A percentile compares a stretch with the other conserved stretches of the same genome.
Evolutionary conservation across 2,797 vertebrate species (phyloP).

Genomic region (Sebastes iracundus): DNA sequence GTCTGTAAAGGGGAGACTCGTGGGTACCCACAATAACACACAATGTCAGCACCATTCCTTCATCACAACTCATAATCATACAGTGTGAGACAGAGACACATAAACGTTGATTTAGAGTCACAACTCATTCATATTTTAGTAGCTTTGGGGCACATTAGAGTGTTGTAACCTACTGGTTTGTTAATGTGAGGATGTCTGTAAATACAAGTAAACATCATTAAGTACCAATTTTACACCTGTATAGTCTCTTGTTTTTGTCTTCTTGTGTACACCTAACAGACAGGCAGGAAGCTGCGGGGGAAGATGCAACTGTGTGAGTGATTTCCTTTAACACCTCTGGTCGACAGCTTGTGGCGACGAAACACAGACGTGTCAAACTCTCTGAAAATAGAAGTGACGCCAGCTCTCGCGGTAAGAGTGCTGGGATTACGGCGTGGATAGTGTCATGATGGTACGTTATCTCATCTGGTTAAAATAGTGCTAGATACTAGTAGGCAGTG

Average conservation of each 20-base stretch:
- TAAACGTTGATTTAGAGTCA: background rate
- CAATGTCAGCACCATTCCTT: background rate
- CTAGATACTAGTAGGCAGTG: background rate
- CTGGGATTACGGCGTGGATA: conserved; percentile 3
- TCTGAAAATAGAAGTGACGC: conserved; percentile 56
- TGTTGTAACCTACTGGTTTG: background rate
- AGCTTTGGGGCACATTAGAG: background rate
- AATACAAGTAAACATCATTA: background rate
- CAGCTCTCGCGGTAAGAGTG: background rate
- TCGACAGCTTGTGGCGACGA: conserved; percentile 43
- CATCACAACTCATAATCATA: background rate
- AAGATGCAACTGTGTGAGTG: background rate
- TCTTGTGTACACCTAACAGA: background rate
- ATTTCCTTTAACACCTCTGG: conserved; percentile 29
- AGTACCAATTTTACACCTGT: background rate
- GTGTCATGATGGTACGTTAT: conserved; percentile 17
- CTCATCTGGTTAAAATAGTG: conserved; percentile 41
- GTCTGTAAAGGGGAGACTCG: too few relatives aligned
- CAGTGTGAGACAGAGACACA: background rate
- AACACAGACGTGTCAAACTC: conserved; percentile 47
- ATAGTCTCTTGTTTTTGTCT: background rate
- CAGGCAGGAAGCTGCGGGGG: background rate
- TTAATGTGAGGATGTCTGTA: background rate
- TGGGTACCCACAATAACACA: background rate
- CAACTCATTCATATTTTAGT: background rate